Evolutionary conservation across 2,113 vertebrate species (phyloP).

Genomic region (Agapornis roseicollis): DNA sequence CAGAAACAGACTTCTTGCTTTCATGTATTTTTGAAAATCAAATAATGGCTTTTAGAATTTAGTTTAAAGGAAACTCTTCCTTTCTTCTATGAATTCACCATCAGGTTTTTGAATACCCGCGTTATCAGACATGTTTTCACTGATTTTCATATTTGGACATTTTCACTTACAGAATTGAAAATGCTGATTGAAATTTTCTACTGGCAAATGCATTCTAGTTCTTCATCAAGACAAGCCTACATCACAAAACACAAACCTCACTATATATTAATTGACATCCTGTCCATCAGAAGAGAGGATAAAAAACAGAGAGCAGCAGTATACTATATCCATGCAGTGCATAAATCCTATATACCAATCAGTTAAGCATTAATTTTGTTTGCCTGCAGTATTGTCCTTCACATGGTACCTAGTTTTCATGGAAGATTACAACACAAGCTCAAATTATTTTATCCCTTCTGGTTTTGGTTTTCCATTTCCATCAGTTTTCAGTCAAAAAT

Average conservation of each 20-base stretch:
- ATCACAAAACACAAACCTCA: not conserved
- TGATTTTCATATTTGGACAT: not conserved
- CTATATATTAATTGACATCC: not conserved
- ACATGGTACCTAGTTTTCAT: not conserved
- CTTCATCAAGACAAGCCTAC: not conserved
- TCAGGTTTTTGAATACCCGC: not conserved
- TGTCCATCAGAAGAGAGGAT: not conserved
- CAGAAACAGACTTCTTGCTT: not conserved
- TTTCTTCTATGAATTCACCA: not conserved
- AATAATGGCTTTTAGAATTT: not conserved
- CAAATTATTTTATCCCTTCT: not conserved
- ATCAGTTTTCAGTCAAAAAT: not conserved
- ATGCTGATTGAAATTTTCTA: not conserved
- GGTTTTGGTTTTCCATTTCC: not conserved
- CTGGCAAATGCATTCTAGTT: not conserved
- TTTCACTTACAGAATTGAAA: not conserved
- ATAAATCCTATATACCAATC: not conserved
- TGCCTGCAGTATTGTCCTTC: not conserved
- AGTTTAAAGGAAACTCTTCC: not conserved
- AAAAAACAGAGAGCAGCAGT: not conserved
- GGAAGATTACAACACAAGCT: not conserved
- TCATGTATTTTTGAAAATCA: not conserved
- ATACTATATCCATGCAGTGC: not conserved
- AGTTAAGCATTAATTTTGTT: not conserved
- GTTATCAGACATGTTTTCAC: not conserved